Base-by-base conservation (phyloP, 2,888 invertebrate genomes). In the Netelia melanura region DNA sequence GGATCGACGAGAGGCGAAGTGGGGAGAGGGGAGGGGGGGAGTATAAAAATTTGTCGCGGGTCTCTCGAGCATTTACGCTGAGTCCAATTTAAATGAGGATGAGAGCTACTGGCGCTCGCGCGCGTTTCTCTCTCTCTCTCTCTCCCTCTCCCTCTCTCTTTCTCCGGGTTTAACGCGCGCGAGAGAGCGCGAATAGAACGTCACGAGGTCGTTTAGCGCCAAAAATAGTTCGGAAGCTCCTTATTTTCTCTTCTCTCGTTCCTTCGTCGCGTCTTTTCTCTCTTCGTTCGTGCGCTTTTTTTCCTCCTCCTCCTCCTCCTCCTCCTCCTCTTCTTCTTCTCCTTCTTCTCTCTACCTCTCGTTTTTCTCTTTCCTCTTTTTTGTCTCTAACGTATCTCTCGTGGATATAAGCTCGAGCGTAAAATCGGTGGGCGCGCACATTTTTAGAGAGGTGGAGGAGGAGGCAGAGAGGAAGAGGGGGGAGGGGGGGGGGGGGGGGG, bases 121-220 rank as follows among this genome's bases (percentile, higher is more conserved):
- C 2, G 64, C 48, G 74, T 30, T 67, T 58, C 14, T 48, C 48
- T 48, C 48, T 48, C 54, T 70, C 56, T 70, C 70, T 48, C 67
- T 67, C 44, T 65, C 65, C 44, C 44, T 44, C 58, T 70, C 62
- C 62, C 38, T 52, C 38, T 17, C 17, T 17, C 62, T 64, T 3
- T 30, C 38, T 30, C 62, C 38, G 74, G 71, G 62, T 62, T 76
- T 71, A 21, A 58, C 74, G 78, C 77, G 82, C 79, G 67, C 62
- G 85, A 72, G 81, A 78, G 84, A 80, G 88, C 86, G 86, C 89
- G 87, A 72, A 90, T 89, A 91, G 88, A 87, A 89, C 90, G 91
- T 90, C 90, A 90, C 91, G 91, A 90, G 91, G 90, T 91, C 91
- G 90, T 88, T 90, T 86, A 87, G 88, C 88, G 90, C 89, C 91